Base-by-base conservation (phyloP, 2,797 vertebrate species). In the Phrynocephalus vlangalii region DNA sequence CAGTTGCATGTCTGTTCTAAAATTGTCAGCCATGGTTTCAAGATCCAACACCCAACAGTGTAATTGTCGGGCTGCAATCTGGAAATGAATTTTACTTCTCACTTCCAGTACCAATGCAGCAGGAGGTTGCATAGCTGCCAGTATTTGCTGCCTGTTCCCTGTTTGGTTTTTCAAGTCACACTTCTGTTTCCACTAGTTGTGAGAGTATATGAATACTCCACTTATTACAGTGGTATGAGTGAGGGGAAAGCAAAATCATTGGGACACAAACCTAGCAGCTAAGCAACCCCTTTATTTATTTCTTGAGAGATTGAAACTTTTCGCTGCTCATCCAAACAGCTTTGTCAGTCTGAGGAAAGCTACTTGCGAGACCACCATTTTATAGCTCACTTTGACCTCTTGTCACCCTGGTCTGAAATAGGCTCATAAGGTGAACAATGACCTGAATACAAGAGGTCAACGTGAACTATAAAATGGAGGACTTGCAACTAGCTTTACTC, bases 21-120 rank as follows among this genome's bases (percentile, higher is more conserved):
- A 28, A 8, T 52, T 86, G 63, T 91, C 30, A 83, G 10, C 66
- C 84, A 76, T 72, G 78, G 22, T 75, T 90, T 44, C 24, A 88
- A 90, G 18, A 90, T 82, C 60, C 72, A 88, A 33, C 33, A 66
- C 82, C 66, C 91, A 89, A 84, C 73, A 79, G 83, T 83, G 88
- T 63, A 56, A 56, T 73, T 80, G 83, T 26, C 30, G 83, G 73
- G 38, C 91, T 77, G 66, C 75, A 90, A 68, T 85, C 20, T 13
- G 75, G 63, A 86, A 30, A 33, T 80, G 88, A 66, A 48, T 6
- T 26, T 44, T 63, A 48, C 30, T 56, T 66, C 6, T 52, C 18
- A 63, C 60, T 63, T 63, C 60, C 15, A 28, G n/a, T 66, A 81
- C 8, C 28, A 66, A 81, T 81, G 28, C 84, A 86, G 66, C 24